phyloP scores from a whole-genome alignment of 2,113 vertebrate genomes.

The Dicrurus megarhynchus region DNA sequence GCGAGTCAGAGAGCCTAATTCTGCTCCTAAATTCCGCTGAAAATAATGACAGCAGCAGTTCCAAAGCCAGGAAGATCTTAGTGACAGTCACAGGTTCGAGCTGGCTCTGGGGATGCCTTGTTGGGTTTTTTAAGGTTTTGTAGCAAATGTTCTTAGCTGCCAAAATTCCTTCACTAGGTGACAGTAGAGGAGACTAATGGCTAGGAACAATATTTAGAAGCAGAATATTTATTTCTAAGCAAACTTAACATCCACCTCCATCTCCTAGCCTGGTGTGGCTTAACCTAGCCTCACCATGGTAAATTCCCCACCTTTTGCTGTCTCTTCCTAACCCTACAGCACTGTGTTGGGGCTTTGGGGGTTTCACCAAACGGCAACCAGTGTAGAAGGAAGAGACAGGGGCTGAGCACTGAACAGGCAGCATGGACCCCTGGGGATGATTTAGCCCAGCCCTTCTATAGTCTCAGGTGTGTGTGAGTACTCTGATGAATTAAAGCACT shows the following conservation, averaged over 20 bases:
- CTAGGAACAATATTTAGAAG: neutral
- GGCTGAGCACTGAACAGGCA: neutral
- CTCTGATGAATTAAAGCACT: neutral
- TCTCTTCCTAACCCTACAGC: neutral
- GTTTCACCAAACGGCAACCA: neutral
- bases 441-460: neutral
- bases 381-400: neutral
- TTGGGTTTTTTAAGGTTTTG: neutral
- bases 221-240: neutral
- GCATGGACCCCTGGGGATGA: too few relatives aligned
- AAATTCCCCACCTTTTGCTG: neutral
- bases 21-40: neutral
- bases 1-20: neutral
- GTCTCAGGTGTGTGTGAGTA: neutral
- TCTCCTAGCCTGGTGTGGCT: neutral
- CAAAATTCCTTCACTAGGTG: neutral
- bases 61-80: neutral
- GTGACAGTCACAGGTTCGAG: neutral
- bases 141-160: neutral
- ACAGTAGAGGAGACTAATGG: neutral
- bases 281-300: rapidly evolving
- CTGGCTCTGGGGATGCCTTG: neutral
- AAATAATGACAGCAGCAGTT: neutral
- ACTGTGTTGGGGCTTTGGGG: neutral
- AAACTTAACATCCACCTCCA: neutral